A percentile compares a stretch with the other conserved stretches of the same genome.
phyloP scores from a whole-genome alignment of 2,113 vertebrate species.

The Nansenia antarctica region DNA sequence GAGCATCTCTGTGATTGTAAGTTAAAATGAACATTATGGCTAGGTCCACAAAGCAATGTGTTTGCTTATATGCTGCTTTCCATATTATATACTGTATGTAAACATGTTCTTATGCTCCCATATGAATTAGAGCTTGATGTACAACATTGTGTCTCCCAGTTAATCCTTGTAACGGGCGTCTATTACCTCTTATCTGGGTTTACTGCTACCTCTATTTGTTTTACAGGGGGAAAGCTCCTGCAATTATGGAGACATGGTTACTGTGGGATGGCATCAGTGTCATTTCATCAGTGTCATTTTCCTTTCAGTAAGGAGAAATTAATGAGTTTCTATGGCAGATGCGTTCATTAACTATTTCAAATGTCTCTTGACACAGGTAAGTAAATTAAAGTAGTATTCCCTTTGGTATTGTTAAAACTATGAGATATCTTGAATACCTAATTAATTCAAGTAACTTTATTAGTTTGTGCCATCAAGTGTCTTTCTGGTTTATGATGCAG shows the following conservation, averaged over 20 bases:
- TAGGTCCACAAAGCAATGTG: neutral
- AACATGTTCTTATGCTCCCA: neutral
- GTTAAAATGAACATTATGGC: neutral
- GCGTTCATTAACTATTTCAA: conserved; percentile 59
- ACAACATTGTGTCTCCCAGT: conserved; percentile 10
- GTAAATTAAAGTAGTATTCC: conserved; percentile 45
- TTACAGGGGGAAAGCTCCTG: neutral
- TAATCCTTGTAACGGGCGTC: conserved; percentile 46
- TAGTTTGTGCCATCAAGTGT: conserved; percentile 65
- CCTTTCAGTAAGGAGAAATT: conserved; percentile 36
- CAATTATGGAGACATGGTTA: conserved; percentile 33
- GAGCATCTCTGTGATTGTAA: neutral
- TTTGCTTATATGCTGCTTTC: neutral
- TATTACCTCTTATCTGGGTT: conserved; percentile 35
- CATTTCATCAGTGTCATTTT: neutral
- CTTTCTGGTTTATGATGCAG: conserved; percentile 58
- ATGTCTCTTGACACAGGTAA: conserved; percentile 38
- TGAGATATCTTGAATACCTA: conserved; percentile 51
- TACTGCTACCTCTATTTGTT: neutral
- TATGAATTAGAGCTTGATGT: neutral
- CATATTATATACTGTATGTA: neutral
- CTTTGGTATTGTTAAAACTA: conserved; percentile 55
- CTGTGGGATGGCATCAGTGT: conserved; percentile 31
- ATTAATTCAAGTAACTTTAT: conserved; percentile 69
- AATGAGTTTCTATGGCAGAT: conserved; percentile 55